These are phyloP conservation scores for Phasia obesa DNA, from an alignment of 2,888 invertebrate genomes.

Conservation along the genomic window DNA sequence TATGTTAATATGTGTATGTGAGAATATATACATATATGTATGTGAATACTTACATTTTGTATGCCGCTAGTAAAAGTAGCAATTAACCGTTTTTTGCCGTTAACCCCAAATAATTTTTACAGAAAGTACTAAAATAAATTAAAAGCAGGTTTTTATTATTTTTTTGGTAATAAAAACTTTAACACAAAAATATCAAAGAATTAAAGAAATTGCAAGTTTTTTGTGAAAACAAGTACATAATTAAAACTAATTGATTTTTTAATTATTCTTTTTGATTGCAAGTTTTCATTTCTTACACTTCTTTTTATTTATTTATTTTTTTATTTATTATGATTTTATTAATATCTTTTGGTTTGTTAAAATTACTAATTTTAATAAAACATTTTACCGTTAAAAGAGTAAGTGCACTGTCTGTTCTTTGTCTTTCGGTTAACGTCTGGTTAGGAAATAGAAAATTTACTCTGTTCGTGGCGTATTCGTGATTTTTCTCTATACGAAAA, in stretches of 20 bases:
- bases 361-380: slow-evolving; percentile 36
- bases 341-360: background rate
- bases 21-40: background rate
- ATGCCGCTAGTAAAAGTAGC: slow-evolving; percentile 61
- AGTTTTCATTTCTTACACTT: background rate
- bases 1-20: background rate
- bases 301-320: background rate
- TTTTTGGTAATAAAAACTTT: background rate
- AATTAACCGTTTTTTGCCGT: slow-evolving; percentile 62
- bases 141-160: background rate
- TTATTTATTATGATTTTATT: background rate
- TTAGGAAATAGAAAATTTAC: slow-evolving; percentile 67
- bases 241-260: background rate
- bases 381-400: slow-evolving; percentile 58
- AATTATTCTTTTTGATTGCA: background rate
- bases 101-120: slow-evolving; percentile 62
- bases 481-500: slow-evolving; percentile 76
- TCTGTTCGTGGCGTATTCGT: slow-evolving; percentile 62
- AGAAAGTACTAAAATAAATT: slow-evolving; percentile 65
- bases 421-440: slow-evolving; percentile 67
- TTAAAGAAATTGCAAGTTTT: slow-evolving; percentile 45
- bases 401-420: slow-evolving; percentile 64
- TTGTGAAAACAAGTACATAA: background rate
- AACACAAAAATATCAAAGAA: background rate
- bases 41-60: slow-evolving; percentile 63